These are phyloP conservation scores for Chrysolina haemoptera DNA, from an alignment of 2,888 invertebrate genomes.

Conservation along the genomic window DNA sequence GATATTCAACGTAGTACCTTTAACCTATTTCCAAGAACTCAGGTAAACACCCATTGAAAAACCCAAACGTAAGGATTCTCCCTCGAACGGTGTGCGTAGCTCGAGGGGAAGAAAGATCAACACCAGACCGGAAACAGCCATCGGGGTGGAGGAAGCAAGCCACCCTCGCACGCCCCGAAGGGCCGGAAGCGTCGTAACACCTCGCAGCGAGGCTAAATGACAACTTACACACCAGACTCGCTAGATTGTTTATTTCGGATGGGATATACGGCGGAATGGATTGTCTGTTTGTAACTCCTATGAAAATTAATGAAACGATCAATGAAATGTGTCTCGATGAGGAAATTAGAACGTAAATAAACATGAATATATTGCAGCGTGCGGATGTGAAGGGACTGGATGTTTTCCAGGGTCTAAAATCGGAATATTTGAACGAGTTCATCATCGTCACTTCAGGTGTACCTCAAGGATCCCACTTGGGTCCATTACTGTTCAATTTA, in stretches of 20 bases:
- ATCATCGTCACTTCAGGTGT: no score
- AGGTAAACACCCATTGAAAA: slow-evolving; percentile 46
- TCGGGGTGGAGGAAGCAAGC: slow-evolving; percentile 67
- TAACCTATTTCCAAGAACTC: slow-evolving; percentile 27
- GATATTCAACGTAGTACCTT: slow-evolving; percentile 1
- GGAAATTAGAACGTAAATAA: slow-evolving; percentile 39
- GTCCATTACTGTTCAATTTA: no score
- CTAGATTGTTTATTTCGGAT: slow-evolving; percentile 28
- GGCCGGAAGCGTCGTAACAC: slow-evolving; percentile 65
- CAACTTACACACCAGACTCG: slow-evolving; percentile 7
- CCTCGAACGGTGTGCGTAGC: slow-evolving; percentile 35
- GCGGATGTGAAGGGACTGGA: background rate
- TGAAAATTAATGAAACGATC: slow-evolving; percentile 35
- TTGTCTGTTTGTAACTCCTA: slow-evolving; percentile 21
- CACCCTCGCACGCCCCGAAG: slow-evolving; percentile 62
- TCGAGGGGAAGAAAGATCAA: slow-evolving; percentile 55
- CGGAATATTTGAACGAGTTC: no score
- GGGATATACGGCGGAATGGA: slow-evolving; percentile 3
- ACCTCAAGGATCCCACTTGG: no score
- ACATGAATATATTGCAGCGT: slow-evolving; percentile 26
- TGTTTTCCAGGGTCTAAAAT: no score
- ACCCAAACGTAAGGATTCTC: slow-evolving; percentile 44
- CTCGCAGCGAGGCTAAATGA: slow-evolving; percentile 61
- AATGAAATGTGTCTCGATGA: slow-evolving; percentile 41
- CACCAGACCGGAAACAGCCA: slow-evolving; percentile 63